Evolutionary conservation across 1,140 invertebrate genomes (phyloP), one percentile per base, ranked within the genome.

Genomic region (Pentalonia nigronervosa): DNA sequence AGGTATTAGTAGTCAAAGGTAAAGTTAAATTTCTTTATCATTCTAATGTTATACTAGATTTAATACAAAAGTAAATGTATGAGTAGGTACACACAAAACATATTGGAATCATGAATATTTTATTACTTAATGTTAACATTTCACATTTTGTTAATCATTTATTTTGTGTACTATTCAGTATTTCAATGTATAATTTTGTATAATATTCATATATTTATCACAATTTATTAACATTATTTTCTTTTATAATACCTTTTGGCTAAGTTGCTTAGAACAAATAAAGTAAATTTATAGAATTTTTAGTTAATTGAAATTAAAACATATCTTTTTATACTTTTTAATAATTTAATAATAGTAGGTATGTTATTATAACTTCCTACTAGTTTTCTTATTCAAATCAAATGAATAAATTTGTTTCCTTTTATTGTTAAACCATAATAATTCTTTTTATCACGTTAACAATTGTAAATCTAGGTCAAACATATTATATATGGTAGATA

Each of bases 391-490:
- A 36, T 81, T 34, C 34, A 81, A 36, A 81, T 81, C 2, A 81
- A 81, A 81, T 81, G 7, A 81, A 81, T 81, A 34, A 8, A 81
- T 81, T 67, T 81, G n/a, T 81, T 36, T 81, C 20, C 20, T 7
- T 86, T 45, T 86, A 45, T 86, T 47, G 4, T 47, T 86, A 47
- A 47, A 86, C 83, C 41, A 34, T 34, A 50, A 50, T 87, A n/a
- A 84, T 50, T 88, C 8, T n/a, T n/a, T 48, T 88, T 36, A 88
- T 88, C n/a, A 23, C 2, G 34, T 50, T 17, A 86, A 86, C 86
- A 34, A 50, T 48, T 48, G 47, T 50, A 88, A 34, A 50, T 47
- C 7, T 88, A 88, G 86, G 86, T 88, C 86, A 88, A 45, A 86
- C 47, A 84, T 45, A 25, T 36, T 50, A 48, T 48, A 14, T 48